A percentile compares a stretch with the other conserved stretches of the same genome.
Evolutionary conservation across 2,797 vertebrate genomes (phyloP).

Genomic region (Eupleurogrammus muticus): DNA sequence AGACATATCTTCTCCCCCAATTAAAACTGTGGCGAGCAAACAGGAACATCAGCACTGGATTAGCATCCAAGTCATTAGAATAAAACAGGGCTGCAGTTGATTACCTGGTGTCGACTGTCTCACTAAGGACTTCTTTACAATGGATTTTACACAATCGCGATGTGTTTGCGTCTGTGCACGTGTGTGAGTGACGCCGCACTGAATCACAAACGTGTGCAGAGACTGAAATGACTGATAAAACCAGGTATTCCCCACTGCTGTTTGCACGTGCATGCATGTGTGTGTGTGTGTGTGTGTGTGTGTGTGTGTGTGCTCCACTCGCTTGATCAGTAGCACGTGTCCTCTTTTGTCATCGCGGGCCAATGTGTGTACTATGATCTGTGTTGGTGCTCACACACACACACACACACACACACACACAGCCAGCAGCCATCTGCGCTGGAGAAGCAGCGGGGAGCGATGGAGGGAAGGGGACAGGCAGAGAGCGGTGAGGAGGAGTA

Average conservation of each 20-base stretch:
- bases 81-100: constrained; percentile 14
- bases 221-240: constrained; percentile 36
- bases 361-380: background rate
- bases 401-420: background rate
- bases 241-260: constrained; percentile 49
- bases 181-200: constrained; percentile 46
- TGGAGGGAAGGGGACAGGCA: constrained; percentile 17
- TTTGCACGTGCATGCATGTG: background rate
- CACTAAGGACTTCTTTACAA: constrained; percentile 38
- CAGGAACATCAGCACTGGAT: no score
- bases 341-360: background rate
- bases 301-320: background rate
- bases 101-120: constrained; percentile 41
- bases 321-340: background rate
- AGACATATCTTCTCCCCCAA: background rate
- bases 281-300: background rate
- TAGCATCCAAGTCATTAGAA: background rate
- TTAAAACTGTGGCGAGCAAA: constrained; percentile 5
- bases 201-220: constrained; percentile 43
- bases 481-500: constrained; percentile 22
- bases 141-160: constrained; percentile 37
- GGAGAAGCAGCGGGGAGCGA: constrained; percentile 17
- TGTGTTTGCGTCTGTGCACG: constrained; percentile 44
- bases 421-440: constrained; percentile 52
- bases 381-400: constrained; percentile 4